These are phyloP conservation scores for Hypotaenidia philippensis DNA, from an alignment of 2,797 vertebrate genomes.

Conservation along the genomic window DNA sequence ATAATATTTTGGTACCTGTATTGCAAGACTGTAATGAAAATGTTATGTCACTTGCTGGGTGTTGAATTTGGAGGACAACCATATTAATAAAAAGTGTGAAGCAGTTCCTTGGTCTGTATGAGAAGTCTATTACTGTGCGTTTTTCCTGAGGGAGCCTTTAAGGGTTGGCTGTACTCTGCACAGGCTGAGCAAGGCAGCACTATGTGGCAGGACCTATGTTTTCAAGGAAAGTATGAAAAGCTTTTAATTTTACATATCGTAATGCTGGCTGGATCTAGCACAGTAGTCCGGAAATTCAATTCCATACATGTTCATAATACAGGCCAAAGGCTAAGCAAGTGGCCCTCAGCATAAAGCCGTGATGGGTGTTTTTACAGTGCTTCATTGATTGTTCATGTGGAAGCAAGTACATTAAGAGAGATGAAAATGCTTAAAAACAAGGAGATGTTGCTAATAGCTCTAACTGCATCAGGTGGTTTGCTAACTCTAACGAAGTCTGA, in stretches of 20 bases:
- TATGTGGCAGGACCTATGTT: neutral
- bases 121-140: neutral
- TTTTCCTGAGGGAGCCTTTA: neutral
- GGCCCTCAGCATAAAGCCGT: neutral
- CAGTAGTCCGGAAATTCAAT: neutral
- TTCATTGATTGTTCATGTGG: neutral
- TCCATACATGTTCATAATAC: fast-evolving
- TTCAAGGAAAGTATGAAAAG: neutral
- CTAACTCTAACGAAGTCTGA: neutral
- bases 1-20: neutral
- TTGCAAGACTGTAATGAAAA: neutral
- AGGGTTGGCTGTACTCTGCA: fast-evolving
- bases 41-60: fast-evolving
- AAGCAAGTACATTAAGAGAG: neutral
- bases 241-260: neutral
- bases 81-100: neutral
- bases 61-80: neutral
- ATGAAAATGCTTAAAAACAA: neutral
- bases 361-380: neutral
- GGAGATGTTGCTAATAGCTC: neutral
- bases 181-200: neutral
- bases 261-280: fast-evolving
- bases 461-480: neutral
- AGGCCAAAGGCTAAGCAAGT: neutral
- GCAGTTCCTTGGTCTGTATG: neutral